Percentiles rank a stretch among this genome's conserved stretches.
Conservation (phyloP, 2,797 vertebrate genomes). For the Esox lucius region DNA sequence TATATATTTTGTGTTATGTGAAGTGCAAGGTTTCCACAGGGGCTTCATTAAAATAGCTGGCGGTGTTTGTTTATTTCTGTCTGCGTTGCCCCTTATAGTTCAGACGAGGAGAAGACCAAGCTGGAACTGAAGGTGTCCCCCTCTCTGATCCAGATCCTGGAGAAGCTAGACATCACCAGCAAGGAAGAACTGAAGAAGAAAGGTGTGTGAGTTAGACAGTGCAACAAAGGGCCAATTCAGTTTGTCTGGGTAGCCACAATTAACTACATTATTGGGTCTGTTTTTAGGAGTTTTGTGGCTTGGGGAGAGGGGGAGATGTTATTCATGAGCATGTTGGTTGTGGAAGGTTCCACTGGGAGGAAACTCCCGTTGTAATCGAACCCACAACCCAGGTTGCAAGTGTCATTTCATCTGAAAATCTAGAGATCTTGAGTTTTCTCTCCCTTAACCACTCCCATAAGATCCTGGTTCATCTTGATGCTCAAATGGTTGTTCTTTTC, state of each 20-base stretch:
- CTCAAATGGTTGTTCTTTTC: neutral
- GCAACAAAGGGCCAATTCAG: no score
- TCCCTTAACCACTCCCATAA: neutral
- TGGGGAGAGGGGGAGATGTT: no score
- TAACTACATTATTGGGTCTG: no score
- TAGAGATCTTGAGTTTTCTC: neutral
- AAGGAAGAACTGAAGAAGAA: slow-evolving; percentile 57
- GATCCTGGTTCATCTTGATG: neutral
- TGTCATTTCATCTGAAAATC: no score
- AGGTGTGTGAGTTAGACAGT: slow-evolving; percentile 35
- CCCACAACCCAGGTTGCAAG: no score
- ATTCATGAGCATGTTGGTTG: no score
- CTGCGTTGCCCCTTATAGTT: slow-evolving; percentile 59
- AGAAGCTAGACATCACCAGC: slow-evolving; percentile 76
- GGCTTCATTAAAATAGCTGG: neutral
- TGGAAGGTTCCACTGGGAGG: no score
- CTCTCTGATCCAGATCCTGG: slow-evolving; percentile 80
- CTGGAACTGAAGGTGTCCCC: slow-evolving; percentile 82
- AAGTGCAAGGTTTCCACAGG: no score
- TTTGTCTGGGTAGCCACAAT: no score
- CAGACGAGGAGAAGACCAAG: slow-evolving; percentile 76
- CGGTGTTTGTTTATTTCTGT: neutral
- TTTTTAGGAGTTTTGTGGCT: no score
- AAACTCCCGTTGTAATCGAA: no score
- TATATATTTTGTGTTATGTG: no score